Evolutionary conservation across 2,888 invertebrate species (phyloP), one percentile per base, ranked within the genome.

Genomic region (Pseudococcus longispinus): DNA sequence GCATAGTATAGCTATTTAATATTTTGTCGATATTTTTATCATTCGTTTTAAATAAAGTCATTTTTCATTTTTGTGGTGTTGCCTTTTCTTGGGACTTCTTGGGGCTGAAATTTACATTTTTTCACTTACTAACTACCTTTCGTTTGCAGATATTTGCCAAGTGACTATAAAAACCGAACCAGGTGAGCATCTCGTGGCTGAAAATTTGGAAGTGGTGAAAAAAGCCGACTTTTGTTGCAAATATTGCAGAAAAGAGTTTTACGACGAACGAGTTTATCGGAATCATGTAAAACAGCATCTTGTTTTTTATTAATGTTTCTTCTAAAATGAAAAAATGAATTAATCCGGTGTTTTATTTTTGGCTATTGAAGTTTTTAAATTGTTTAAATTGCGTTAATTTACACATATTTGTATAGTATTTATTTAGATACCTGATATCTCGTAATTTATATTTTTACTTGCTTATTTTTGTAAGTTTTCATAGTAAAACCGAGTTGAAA

Each of bases 1-100:
- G 13, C 88, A 88, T 86, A 83, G 88, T 3, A 20, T 42, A 51
- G 15, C 60, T n/a, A 32, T 83, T 15, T 26, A 87, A 60, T 55
- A 20, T 46, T n/a, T 15, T 46, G 44, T 46, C 15, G 4, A 37
- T 37, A 15, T 46, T 46, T 46, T 15, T 15, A 0, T 1, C 9
- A 46, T 65, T 42, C 8, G 11, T 84, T 29, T 65, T 1, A 29
- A 70, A 70, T 84, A 70, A 26, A 70, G n/a, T 51, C n/a, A 51
- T n/a, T 51, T 60, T 42, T 84, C n/a, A 18, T 20, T 37, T 60
- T 84, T 65, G 20, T 20, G 18, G 23, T 1, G 44, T 13, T 15
- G 11, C 15, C 0, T 46, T 46, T 13, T 11, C 13, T 46, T 8
- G 44, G 20, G 13, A 1, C 13, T 65, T 13, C 13, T 65, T 65